phyloP scores from a whole-genome alignment of 2,113 vertebrate genomes.

The Ahaetulla prasina region DNA sequence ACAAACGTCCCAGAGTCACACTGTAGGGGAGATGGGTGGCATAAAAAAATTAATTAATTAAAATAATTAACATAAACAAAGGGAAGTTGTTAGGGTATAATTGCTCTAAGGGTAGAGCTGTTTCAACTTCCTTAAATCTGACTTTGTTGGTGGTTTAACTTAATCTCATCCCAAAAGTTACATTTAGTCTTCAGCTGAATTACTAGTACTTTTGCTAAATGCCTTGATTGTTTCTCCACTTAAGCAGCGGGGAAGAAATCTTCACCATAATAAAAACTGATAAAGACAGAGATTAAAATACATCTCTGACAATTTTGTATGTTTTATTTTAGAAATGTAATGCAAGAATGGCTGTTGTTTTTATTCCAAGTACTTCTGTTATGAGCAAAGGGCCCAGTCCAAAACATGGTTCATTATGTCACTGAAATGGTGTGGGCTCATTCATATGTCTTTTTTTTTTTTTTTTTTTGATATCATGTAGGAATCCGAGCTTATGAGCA shows the following conservation, averaged over 20 bases:
- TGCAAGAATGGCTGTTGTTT: background rate
- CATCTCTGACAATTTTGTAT: background rate
- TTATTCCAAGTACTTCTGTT: background rate
- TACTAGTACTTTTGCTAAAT: background rate
- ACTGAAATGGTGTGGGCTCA: background rate
- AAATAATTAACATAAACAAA: background rate
- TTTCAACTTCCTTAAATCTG: background rate
- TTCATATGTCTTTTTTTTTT: background rate
- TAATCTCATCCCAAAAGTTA: background rate
- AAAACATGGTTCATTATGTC: background rate
- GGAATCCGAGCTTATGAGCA: constrained; percentile 96
- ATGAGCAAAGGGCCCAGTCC: background rate
- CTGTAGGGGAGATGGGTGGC: background rate
- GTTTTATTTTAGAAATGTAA: background rate
- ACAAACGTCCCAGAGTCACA: background rate
- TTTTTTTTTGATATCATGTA: constrained; percentile 12
- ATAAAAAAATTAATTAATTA: background rate
- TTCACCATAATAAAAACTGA: background rate
- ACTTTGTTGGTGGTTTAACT: background rate
- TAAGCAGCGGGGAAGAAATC: background rate
- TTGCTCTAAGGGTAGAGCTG: background rate
- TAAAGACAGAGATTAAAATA: background rate
- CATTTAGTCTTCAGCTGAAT: background rate
- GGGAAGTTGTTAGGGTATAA: background rate
- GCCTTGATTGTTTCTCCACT: background rate